phyloP scores from a whole-genome alignment of 2,113 vertebrate species.

The Nycticorax nycticorax region DNA sequence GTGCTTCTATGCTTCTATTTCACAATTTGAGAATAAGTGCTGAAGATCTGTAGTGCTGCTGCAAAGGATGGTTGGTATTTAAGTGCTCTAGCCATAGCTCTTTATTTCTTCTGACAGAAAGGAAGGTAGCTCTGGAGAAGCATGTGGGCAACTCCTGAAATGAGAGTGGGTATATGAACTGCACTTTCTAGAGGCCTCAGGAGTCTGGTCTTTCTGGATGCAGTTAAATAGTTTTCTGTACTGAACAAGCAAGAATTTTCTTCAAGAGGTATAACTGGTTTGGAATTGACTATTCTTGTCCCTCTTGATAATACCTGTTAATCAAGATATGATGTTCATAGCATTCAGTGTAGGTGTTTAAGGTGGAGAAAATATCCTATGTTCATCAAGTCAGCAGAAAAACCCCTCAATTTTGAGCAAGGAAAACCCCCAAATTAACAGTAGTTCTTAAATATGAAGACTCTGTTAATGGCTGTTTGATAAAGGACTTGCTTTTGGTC shows the following conservation, averaged over 20 bases:
- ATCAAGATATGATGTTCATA: no score
- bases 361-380: no score
- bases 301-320: no score
- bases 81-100: no score
- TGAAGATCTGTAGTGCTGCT: no score
- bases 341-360: no score
- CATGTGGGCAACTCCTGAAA: not conserved
- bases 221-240: not conserved
- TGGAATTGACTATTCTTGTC: not conserved
- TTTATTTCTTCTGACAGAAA: not conserved
- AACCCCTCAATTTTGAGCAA: no score
- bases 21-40: not conserved
- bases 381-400: no score
- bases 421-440: no score
- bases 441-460: no score
- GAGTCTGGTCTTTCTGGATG: not conserved
- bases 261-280: not conserved
- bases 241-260: not conserved
- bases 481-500: no score
- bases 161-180: not conserved
- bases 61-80: not conserved
- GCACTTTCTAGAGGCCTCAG: not conserved
- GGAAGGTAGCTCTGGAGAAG: not conserved
- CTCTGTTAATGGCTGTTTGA: no score
- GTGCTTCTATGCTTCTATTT: not conserved